These are phyloP conservation scores for Pseudorectes ferrugineus DNA, from an alignment of 2,113 vertebrate species.

Conservation along the genomic window DNA sequence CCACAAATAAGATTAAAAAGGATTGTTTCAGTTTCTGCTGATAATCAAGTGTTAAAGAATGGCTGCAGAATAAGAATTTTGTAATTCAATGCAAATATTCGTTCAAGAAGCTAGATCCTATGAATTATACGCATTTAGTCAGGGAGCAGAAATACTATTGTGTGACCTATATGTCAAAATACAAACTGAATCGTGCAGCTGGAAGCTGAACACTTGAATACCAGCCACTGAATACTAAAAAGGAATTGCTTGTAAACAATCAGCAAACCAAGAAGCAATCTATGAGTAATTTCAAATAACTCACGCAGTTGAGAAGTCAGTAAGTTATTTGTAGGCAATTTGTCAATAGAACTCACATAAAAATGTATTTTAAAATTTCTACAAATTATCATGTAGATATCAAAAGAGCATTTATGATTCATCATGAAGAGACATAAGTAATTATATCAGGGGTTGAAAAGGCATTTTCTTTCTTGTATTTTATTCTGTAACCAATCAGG, in stretches of 20 bases:
- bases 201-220: conserved; percentile 11
- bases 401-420: background rate
- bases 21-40: background rate
- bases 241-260: background rate
- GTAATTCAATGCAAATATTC: conserved; percentile 11
- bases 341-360: background rate
- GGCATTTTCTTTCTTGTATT: background rate
- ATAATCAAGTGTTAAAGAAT: background rate
- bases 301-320: background rate
- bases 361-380: background rate
- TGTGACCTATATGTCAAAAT: conserved; percentile 29
- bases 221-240: conserved; percentile 9
- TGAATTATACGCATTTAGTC: background rate
- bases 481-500: background rate
- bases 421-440: background rate
- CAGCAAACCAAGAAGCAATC: background rate
- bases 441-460: background rate
- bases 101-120: background rate
- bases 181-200: conserved; percentile 22
- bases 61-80: conserved; percentile 1
- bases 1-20: background rate
- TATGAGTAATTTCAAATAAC: background rate
- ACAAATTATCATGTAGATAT: background rate
- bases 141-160: background rate
- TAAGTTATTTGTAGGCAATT: background rate